Percentiles rank a stretch among this genome's conserved stretches.
Evolutionary conservation across 2,113 vertebrate genomes (phyloP).

Genomic region (Clarias macrocephalus): DNA sequence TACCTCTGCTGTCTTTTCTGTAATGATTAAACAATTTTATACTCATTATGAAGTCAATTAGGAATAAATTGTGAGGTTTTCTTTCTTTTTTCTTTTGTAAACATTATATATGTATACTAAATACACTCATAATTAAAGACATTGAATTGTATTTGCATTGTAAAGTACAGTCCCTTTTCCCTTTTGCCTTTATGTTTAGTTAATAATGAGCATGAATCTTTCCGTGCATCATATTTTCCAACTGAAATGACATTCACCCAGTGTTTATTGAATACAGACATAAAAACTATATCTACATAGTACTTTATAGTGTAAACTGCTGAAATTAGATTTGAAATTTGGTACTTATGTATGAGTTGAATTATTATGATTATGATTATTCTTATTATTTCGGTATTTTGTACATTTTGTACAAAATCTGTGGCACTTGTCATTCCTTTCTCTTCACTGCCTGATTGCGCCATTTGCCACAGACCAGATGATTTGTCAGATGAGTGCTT

Average conservation of each 20-base stretch:
- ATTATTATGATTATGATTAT: neutral
- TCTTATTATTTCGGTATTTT: neutral
- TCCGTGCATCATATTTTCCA: neutral
- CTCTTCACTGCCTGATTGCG: neutral
- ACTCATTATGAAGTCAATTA: neutral
- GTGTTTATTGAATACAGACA: neutral
- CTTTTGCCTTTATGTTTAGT: neutral
- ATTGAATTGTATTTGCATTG: neutral
- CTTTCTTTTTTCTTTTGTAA: neutral
- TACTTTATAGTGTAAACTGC: neutral
- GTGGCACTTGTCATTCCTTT: neutral
- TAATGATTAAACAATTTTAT: neutral
- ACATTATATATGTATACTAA: neutral
- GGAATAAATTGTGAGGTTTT: neutral
- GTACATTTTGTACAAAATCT: neutral
- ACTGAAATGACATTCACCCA: neutral
- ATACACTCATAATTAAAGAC: neutral
- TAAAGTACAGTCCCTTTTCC: neutral
- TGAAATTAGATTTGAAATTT: neutral
- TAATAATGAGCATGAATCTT: neutral
- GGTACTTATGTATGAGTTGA: neutral
- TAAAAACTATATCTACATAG: neutral
- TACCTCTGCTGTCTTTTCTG: constrained; percentile 15
- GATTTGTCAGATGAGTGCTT: constrained; percentile 19
- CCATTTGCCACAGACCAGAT: constrained; percentile 20